Percentiles rank a stretch among this genome's conserved stretches.
These are phyloP conservation scores for Cerastis leucographa DNA, from an alignment of 2,888 invertebrate genomes.

Conservation along the genomic window DNA sequence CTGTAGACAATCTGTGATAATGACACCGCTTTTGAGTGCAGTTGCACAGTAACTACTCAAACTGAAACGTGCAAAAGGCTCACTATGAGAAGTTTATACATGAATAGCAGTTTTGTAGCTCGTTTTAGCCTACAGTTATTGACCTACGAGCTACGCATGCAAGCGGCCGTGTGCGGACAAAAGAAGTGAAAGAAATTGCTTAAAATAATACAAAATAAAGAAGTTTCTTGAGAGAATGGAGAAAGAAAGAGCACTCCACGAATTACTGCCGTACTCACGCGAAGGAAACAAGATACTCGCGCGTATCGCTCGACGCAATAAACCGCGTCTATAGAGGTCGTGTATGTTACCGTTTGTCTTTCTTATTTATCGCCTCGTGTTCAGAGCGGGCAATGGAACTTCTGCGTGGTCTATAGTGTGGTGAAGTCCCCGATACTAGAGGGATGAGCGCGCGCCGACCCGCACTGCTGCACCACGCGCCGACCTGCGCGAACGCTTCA, in stretches of 20 bases:
- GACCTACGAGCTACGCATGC: no score
- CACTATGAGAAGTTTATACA: slow-evolving; percentile 8
- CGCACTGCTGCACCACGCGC: slow-evolving; percentile 49
- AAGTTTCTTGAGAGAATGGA: neutral
- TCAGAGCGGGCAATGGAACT: slow-evolving; percentile 1
- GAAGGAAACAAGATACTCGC: neutral
- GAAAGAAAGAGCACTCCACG: neutral
- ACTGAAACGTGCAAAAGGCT: neutral
- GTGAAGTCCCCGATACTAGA: slow-evolving; percentile 27
- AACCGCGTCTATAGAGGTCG: neutral
- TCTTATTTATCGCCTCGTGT: no score
- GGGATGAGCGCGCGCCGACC: slow-evolving; percentile 16
- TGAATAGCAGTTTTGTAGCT: neutral
- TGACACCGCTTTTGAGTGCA: neutral
- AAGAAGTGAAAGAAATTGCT: neutral
- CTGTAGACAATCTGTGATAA: neutral
- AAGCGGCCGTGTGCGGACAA: neutral
- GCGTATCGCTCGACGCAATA: neutral
- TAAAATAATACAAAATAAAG: neutral
- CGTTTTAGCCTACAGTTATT: no score
- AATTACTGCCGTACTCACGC: neutral
- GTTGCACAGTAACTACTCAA: neutral
- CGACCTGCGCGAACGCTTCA: slow-evolving; percentile 49
- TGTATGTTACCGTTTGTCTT: neutral
- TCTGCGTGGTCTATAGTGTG: slow-evolving; percentile 28